phyloP scores from a whole-genome alignment of 2,113 vertebrate species.

The Muscicapa adusta region DNA sequence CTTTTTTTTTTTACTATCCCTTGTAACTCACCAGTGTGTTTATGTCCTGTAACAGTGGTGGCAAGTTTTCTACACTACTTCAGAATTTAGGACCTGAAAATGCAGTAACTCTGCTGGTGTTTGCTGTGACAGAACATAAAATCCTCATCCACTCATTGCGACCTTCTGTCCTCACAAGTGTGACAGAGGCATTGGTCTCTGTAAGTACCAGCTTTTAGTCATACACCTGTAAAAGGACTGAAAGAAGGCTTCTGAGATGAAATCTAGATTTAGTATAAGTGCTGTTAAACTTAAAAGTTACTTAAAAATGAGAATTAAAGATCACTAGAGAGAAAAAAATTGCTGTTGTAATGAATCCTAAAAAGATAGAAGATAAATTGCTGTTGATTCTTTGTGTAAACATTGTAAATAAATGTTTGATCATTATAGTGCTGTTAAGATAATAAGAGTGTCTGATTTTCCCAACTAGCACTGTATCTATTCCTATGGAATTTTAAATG shows the following conservation, averaged over 20 bases:
- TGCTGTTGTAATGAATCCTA: neutral
- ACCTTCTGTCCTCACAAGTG: constrained; percentile 95
- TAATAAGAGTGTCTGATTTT: neutral
- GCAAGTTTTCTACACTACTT: constrained; percentile 92
- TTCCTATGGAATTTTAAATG: neutral
- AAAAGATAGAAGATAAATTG: neutral
- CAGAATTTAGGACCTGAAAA: constrained; percentile 97
- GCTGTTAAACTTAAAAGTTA: neutral
- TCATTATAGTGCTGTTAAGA: neutral
- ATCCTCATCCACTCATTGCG: constrained; percentile 96
- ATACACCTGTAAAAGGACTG: neutral
- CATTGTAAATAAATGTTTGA: neutral
- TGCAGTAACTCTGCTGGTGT: constrained; percentile 88
- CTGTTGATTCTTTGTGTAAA: neutral
- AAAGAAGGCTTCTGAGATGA: neutral
- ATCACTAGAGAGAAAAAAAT: neutral
- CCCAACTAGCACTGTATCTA: neutral
- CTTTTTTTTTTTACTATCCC: neutral
- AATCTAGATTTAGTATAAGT: neutral
- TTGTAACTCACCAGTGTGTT: neutral
- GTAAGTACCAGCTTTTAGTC: constrained; percentile 74
- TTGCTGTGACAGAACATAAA: constrained; percentile 97
- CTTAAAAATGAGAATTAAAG: neutral
- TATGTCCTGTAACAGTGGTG: constrained; percentile 76
- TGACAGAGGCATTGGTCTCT: constrained; percentile 96